Evolutionary conservation across 2,888 invertebrate genomes (phyloP), one percentile per base, ranked within the genome.

Genomic region (Tetrapedia diversipes): DNA sequence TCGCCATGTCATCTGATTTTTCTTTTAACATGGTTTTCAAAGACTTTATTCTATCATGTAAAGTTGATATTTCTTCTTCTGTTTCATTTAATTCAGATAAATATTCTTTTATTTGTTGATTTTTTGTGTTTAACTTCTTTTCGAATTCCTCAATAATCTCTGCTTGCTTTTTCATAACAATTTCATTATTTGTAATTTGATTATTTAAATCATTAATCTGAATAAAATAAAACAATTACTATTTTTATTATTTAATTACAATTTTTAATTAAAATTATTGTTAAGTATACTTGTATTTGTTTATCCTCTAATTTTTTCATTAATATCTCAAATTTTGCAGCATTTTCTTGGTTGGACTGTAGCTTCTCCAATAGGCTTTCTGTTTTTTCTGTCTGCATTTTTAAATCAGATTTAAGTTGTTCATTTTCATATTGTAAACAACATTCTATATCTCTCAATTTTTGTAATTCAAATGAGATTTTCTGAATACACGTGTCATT

Each of bases 1-100:
- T 85, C 3, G 83, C 87, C 81, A 88, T 76, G 14, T 78, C 71
- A 27, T 87, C 83, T 0, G 88, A 89, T 80, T 87, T 88, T 56
- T 88, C 85, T 49, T 84, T 83, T 11, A 89, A 39, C 66, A 89
- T 79, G 45, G 56, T 79, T 71, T 88, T 88, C 29, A 89, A 77
- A 6, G 87, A 86, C 51, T 72, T 68, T 61, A 88, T 80, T 65
- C 83, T 84, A 34, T 82, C 71, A 10, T 77, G 81, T 14, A 89
- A 63, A 51, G 68, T 74, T 27, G 70, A 71, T 22, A 86, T 63
- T 37, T 86, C 82, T 69, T 89, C 83, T 51, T 84, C 86, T 6
- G 86, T 85, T n/a, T 66, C 69, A 41, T 82, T 77, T 11, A 87
- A 77, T 67, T 88, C 87, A 0, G 71, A 74, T 27, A 84, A 69